A percentile compares a stretch with the other conserved stretches of the same genome.
phyloP scores from a whole-genome alignment of 1,140 invertebrate genomes.

The Aphaenogaster floridana region DNA sequence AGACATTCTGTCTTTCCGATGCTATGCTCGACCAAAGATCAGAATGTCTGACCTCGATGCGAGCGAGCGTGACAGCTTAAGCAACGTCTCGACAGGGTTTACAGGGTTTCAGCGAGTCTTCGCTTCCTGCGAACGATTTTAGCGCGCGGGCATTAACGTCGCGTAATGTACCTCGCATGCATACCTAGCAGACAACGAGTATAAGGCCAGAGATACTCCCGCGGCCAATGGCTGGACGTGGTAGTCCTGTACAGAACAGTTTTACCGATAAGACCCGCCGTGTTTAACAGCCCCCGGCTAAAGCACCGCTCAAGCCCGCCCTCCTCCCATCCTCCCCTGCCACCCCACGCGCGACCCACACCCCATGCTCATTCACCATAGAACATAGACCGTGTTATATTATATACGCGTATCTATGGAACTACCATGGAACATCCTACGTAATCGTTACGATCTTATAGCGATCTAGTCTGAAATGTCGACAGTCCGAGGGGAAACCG shows the following conservation, averaged over 20 bases:
- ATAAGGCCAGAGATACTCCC: conserved; percentile 77
- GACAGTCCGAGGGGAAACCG: conserved; percentile 18
- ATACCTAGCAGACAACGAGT: conserved; percentile 75
- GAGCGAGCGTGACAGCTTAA: conserved; percentile 51
- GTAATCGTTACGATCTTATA: conserved; percentile 66
- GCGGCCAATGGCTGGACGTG: conserved; percentile 80
- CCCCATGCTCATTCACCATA: conserved; percentile 74
- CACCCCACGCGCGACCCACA: conserved; percentile 38
- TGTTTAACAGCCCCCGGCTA: conserved; percentile 84
- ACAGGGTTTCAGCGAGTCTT: conserved; percentile 62
- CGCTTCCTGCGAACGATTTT: conserved; percentile 70
- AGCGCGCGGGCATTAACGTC: conserved; percentile 71
- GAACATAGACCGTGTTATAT: conserved; percentile 74
- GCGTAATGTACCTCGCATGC: conserved; percentile 75
- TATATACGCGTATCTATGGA: conserved; percentile 69
- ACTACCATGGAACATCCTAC: conserved; percentile 67
- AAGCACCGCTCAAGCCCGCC: conserved; percentile 75
- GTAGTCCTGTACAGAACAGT: conserved; percentile 82
- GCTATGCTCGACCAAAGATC: background rate
- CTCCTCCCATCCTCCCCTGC: conserved; percentile 25
- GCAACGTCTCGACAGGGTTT: conserved; percentile 61
- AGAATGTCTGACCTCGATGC: conserved; percentile 45
- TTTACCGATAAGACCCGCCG: conserved; percentile 84
- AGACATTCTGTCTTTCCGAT: background rate
- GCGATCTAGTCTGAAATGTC: conserved; percentile 57